These are phyloP conservation scores for Prenolepis imparis DNA, from an alignment of 2,888 invertebrate species.

Conservation along the genomic window DNA sequence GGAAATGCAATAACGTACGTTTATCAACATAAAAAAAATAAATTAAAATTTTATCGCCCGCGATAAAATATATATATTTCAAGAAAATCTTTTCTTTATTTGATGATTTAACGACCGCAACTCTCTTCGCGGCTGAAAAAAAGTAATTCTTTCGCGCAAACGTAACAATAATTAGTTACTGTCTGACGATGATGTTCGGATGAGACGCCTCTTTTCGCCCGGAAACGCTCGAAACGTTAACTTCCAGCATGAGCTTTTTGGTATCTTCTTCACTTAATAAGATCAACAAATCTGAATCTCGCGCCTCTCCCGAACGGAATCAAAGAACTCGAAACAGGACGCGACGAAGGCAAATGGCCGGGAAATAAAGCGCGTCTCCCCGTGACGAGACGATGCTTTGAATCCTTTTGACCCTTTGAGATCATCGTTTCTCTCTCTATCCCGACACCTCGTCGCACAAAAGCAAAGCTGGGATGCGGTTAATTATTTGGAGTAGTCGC, in stretches of 20 bases:
- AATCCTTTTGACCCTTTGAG: constrained; percentile 80
- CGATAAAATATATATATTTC: not conserved
- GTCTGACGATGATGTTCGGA: constrained; percentile 28
- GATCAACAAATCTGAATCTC: constrained; percentile 31
- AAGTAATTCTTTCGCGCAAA: constrained; percentile 18
- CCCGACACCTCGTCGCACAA: constrained; percentile 71
- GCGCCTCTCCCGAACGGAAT: not conserved
- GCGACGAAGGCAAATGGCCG: constrained; percentile 55
- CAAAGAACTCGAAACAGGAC: not conserved
- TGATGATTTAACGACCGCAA: not conserved
- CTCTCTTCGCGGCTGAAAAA: not conserved
- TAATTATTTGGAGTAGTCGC: constrained; percentile 77
- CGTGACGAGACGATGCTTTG: constrained; percentile 69
- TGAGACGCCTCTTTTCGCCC: not conserved
- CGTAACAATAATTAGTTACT: constrained; percentile 43
- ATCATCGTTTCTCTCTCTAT: constrained; percentile 37
- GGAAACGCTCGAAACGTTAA: constrained; percentile 45
- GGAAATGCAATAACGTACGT: not conserved
- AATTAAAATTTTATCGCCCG: not conserved
- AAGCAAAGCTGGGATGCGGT: constrained; percentile 64
- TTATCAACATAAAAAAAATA: not conserved
- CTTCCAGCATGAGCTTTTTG: constrained; percentile 8
- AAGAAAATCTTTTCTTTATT: not conserved
- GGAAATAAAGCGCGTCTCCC: constrained; percentile 56
- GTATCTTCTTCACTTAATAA: constrained; percentile 47